Conservation (phyloP, 2,797 vertebrate species). For the Cossypha heuglini region DNA sequence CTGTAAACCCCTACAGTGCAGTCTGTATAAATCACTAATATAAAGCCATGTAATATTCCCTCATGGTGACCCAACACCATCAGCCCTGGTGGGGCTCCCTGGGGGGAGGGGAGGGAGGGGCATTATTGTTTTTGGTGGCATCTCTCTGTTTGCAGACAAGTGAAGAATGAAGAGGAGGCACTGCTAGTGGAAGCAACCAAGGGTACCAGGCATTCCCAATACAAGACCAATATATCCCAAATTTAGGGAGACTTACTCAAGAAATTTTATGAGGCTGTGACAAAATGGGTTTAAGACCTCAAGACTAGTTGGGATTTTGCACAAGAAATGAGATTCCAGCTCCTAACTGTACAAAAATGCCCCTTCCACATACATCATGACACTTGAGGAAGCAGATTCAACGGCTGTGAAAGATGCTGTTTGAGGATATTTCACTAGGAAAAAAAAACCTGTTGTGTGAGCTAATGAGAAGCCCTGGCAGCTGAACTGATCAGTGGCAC, state of each 20-base stretch:
- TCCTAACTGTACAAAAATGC: neutral
- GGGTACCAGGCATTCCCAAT: neutral
- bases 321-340: neutral
- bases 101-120: no score
- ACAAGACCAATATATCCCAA: neutral
- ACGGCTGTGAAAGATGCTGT: neutral
- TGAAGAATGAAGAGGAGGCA: neutral
- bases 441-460: neutral
- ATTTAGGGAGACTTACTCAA: neutral
- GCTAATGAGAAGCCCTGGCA: neutral
- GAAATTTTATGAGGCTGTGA: neutral
- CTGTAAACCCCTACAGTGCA: neutral
- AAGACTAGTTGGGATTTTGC: neutral
- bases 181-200: neutral
- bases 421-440: neutral
- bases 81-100: neutral
- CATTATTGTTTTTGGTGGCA: neutral
- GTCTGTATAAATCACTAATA: slow-evolving; percentile 15
- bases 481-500: neutral
- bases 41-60: neutral
- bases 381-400: neutral
- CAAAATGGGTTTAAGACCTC: neutral
- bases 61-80: neutral
- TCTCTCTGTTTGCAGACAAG: neutral
- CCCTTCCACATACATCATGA: neutral